phyloP scores from a whole-genome alignment of 2,113 vertebrate species.

The Macroglossus sobrinus region DNA sequence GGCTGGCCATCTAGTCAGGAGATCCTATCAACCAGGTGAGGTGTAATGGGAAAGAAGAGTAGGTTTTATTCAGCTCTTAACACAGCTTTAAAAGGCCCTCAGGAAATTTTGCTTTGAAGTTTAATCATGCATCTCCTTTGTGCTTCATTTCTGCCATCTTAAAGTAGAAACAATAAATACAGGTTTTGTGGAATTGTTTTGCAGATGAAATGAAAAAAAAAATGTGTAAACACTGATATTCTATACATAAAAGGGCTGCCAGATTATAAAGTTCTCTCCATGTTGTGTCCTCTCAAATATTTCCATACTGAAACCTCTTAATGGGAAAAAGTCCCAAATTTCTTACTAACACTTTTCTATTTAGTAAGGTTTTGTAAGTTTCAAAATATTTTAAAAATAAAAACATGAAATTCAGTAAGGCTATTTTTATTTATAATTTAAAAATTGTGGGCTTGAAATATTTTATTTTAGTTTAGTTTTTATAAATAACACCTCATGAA shows the following conservation, averaged over 20 bases:
- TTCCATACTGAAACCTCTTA: not conserved
- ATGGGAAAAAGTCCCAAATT: not conserved
- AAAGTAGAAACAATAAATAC: not conserved
- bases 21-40: not conserved
- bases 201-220: not conserved
- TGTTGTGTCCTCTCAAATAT: not conserved
- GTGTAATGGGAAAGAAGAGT: not conserved
- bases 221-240: not conserved
- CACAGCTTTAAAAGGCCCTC: not conserved
- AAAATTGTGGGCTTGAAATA: not conserved
- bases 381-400: not conserved
- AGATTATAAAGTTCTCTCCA: not conserved
- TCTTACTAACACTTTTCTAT: not conserved
- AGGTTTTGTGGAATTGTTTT: not conserved
- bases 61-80: not conserved
- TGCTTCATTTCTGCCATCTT: not conserved
- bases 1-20: not conserved
- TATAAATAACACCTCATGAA: not conserved
- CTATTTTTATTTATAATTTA: not conserved
- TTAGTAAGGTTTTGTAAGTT: not conserved
- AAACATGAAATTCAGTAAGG: not conserved
- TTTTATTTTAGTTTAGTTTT: not conserved
- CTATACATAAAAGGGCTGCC: not conserved
- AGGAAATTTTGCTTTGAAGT: not conserved
- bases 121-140: not conserved